Conservation (phyloP, 2,888 invertebrate species). For the Acanthosepion lycidas region DNA sequence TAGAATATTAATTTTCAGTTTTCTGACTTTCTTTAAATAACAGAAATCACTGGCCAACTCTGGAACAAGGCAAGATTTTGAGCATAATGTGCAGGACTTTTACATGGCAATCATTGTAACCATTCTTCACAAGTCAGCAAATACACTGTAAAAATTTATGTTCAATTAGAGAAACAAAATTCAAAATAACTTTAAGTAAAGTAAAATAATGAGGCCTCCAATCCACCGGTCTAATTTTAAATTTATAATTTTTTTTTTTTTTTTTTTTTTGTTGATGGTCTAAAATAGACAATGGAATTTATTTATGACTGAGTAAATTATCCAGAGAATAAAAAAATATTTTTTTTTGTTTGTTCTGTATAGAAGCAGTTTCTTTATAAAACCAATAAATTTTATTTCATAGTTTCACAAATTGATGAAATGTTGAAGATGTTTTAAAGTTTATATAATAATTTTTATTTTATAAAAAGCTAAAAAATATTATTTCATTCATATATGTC, state of each 20-base stretch:
- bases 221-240: background rate
- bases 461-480: background rate
- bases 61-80: background rate
- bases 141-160: background rate
- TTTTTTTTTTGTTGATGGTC: background rate
- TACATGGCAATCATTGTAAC: background rate
- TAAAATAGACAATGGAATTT: background rate
- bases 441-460: background rate
- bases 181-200: background rate
- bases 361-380: background rate
- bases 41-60: background rate
- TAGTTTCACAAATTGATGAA: background rate
- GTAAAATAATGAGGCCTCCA: background rate
- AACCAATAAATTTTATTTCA: background rate
- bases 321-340: background rate
- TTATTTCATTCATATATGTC: background rate
- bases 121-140: background rate
- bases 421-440: background rate
- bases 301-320: slow-evolving; percentile 8
- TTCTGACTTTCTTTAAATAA: background rate
- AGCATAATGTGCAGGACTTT: background rate
- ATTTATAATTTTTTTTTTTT: background rate
- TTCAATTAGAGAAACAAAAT: background rate
- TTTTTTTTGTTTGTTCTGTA: background rate
- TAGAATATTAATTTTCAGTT: background rate